Conservation (phyloP, 1,140 invertebrate species). For the Drosophila repleta region DNA sequence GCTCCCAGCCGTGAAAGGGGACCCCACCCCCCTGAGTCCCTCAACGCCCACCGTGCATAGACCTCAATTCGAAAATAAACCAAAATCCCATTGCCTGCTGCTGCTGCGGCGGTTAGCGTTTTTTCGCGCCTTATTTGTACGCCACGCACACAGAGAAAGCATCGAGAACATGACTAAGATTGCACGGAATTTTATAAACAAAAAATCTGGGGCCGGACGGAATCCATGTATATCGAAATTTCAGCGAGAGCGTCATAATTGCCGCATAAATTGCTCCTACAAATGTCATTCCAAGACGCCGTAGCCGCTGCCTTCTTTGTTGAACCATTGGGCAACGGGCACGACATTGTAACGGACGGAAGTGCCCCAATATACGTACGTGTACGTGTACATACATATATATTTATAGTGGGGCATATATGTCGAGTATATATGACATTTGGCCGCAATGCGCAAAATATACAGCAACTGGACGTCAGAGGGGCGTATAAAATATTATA, state of each 20-base stretch:
- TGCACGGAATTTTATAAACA: slow-evolving; percentile 74
- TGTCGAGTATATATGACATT: slow-evolving; percentile 22
- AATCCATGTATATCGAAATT: slow-evolving; percentile 23
- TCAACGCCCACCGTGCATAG: slow-evolving; percentile 16
- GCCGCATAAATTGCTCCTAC: slow-evolving; percentile 64
- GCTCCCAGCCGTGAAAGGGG: slow-evolving; percentile 11
- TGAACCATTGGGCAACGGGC: slow-evolving; percentile 31
- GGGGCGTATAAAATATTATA: slow-evolving; percentile 29
- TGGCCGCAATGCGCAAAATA: slow-evolving; percentile 49
- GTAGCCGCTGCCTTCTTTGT: slow-evolving; percentile 56
- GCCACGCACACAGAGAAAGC: slow-evolving; percentile 31
- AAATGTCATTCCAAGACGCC: slow-evolving; percentile 55
- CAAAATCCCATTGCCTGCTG: slow-evolving; percentile 42
- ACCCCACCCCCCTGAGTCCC: background rate
- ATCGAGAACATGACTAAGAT: slow-evolving; percentile 59
- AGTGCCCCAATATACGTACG: slow-evolving; percentile 41
- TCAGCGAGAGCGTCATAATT: slow-evolving; percentile 54
- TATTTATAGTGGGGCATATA: background rate
- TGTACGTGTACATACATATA: slow-evolving; percentile 14
- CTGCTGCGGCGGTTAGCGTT: slow-evolving; percentile 27
- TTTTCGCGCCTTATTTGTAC: slow-evolving; percentile 79
- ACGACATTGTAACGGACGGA: slow-evolving; percentile 59
- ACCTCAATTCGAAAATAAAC: slow-evolving; percentile 70
- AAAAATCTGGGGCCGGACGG: slow-evolving; percentile 52
- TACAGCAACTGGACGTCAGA: slow-evolving; percentile 29